Conservation (phyloP, 2,888 invertebrate genomes). For the Seira musarum region DNA sequence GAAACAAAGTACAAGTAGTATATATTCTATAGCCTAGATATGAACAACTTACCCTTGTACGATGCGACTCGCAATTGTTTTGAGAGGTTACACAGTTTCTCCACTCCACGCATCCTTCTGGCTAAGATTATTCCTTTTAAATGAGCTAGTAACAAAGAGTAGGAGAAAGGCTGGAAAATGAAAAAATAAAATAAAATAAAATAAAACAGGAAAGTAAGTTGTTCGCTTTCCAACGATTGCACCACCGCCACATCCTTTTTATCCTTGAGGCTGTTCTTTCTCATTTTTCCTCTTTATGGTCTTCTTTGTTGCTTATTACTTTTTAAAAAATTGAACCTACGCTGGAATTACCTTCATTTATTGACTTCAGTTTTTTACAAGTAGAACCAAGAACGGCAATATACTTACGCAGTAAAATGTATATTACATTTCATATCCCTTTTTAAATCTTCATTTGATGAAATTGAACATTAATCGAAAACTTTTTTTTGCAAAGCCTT, state of each 20-base stretch:
- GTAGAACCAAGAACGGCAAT: no score
- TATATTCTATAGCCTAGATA: no score
- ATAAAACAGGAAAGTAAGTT: not conserved
- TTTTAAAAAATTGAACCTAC: not conserved
- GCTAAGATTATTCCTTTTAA: not conserved
- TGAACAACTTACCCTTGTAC: no score
- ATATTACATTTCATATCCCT: no score
- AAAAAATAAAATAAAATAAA: not conserved
- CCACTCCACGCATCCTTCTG: not conserved
- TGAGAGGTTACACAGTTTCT: no score
- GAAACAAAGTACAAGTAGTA: no score
- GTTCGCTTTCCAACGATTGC: not conserved
- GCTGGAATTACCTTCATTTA: not conserved
- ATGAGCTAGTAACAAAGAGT: no score
- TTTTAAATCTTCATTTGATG: no score
- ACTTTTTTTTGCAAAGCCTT: no score
- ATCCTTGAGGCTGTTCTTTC: not conserved
- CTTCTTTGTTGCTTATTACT: slow-evolving; percentile 1
- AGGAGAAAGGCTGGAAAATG: not conserved
- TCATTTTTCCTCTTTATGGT: not conserved
- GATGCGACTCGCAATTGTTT: no score
- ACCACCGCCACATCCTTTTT: slow-evolving; percentile 4
- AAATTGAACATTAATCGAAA: slow-evolving; percentile 19
- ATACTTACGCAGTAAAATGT: no score
- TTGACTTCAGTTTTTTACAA: no score